Conservation (phyloP, 1,140 invertebrate genomes). For the Gonatopus flavifemur region DNA sequence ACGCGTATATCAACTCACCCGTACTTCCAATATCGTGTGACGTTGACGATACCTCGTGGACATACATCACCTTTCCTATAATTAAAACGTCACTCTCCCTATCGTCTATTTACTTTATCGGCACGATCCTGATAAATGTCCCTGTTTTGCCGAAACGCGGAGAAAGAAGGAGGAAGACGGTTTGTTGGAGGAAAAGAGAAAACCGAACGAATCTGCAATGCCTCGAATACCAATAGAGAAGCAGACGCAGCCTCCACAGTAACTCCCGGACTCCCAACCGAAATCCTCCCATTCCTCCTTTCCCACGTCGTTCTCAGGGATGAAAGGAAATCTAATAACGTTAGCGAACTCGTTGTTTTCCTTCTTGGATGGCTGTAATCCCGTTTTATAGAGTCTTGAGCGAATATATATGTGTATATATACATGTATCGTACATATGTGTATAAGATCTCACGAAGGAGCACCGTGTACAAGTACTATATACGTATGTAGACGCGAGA, state of each 20-base stretch:
- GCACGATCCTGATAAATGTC: slow-evolving; percentile 41
- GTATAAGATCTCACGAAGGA: too few relatives aligned
- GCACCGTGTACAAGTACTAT: too few relatives aligned
- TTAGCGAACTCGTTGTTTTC: slow-evolving; percentile 38
- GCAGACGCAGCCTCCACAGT: slow-evolving; percentile 27
- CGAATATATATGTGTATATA: slow-evolving; percentile 26
- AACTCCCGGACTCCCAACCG: too few relatives aligned
- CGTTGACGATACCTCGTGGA: slow-evolving; percentile 4
- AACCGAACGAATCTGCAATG: neutral
- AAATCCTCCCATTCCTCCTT: too few relatives aligned
- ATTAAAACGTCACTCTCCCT: slow-evolving; percentile 27
- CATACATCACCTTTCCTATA: slow-evolving; percentile 10
- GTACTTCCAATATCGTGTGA: too few relatives aligned
- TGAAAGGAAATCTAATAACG: slow-evolving; percentile 48
- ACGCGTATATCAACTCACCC: too few relatives aligned
- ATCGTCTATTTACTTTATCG: slow-evolving; percentile 35
- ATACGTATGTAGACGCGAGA: too few relatives aligned
- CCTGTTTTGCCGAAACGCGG: slow-evolving; percentile 31
- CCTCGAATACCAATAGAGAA: neutral
- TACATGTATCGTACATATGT: too few relatives aligned
- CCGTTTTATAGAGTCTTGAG: slow-evolving; percentile 23
- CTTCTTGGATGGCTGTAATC: slow-evolving; percentile 26
- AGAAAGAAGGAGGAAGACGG: slow-evolving; percentile 24
- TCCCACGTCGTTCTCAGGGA: slow-evolving; percentile 20
- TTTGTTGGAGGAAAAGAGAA: slow-evolving; percentile 10